Percentiles rank a stretch among this genome's conserved stretches.
phyloP scores from a whole-genome alignment of 2,797 vertebrate species.

The Buphagus erythrorhynchus region DNA sequence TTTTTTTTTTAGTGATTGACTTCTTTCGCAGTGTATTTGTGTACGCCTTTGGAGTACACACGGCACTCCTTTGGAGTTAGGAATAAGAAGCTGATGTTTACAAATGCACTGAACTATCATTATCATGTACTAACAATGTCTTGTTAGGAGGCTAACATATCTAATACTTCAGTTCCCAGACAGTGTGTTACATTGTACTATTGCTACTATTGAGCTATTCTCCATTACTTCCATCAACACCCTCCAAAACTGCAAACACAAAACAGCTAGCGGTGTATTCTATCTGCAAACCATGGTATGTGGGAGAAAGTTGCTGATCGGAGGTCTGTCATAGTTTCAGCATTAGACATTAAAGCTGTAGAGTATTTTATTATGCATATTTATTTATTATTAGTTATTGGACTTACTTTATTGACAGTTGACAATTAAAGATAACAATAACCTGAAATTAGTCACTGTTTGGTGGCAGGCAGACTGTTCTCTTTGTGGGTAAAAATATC shows the following conservation, averaged over 20 bases:
- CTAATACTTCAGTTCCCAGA: conserved; percentile 6
- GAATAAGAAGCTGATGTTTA: conserved; percentile 35
- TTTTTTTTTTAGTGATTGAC: neutral
- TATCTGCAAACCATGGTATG: neutral
- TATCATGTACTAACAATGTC: neutral
- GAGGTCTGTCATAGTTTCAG: neutral
- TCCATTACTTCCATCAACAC: conserved; percentile 32
- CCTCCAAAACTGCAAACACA: conserved; percentile 21
- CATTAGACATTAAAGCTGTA: neutral
- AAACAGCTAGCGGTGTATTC: neutral
- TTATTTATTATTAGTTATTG: neutral
- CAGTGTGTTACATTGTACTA: neutral
- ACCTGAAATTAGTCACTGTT: neutral
- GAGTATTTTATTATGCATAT: neutral
- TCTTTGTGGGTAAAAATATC: neutral
- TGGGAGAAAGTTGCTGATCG: neutral
- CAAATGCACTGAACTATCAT: conserved; percentile 11
- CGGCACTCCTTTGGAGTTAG: conserved; percentile 3
- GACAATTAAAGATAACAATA: neutral
- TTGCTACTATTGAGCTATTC: neutral
- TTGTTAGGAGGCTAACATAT: conserved; percentile 31
- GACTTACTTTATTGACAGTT: neutral
- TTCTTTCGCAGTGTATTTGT: conserved; percentile 47
- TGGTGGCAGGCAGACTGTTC: neutral
- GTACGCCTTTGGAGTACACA: neutral